Evolutionary conservation across 2,888 invertebrate species (phyloP), one percentile per base, ranked within the genome.

Genomic region (Gortyna flavago): DNA sequence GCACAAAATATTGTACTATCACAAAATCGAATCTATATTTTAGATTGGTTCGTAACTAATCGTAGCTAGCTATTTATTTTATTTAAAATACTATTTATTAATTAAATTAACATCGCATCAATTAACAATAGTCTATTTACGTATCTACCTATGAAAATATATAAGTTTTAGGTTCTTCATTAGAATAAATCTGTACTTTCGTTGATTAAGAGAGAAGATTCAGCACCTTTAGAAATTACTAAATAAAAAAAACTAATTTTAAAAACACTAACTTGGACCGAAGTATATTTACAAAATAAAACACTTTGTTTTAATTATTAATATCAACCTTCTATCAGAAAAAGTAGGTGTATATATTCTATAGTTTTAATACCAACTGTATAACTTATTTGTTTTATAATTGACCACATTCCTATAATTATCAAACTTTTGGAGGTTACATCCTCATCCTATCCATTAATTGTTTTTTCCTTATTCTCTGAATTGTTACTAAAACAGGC

Each of bases 71-170:
- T 75, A 18, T 7, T n/a, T 11, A 69, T 38, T 68, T n/a, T 6
- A 54, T 54, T 35, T n/a, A n/a, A 35, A 54, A 51, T 35, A n/a
- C 6, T n/a, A 51, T 54, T 0, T 1, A 48, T 38, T 38, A 38
- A 48, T 48, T n/a, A 29, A 57, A 65, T 74, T 75, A 32, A 66
- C 25, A 38, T 48, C 0, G 38, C 68, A 44, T 41, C 16, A 44
- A 29, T 59, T 78, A 65, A 79, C 51, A 61, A 25, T 35, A 51
- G 41, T 51, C 25, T 59, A 18, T 76, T 75, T 64, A n/a, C 7
- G 25, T 35, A 74, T 4, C 13, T n/a, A 44, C 18, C 29, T 41
- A 32, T 25, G 11, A 72, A 41, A 73, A 1, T 41, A 41, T 21
- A 29, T 44, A 59, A 44, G 5, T 29, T 48, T n/a, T 74, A 51